phyloP scores from a whole-genome alignment of 2,797 vertebrate genomes.

The Passerculus sandwichensis region DNA sequence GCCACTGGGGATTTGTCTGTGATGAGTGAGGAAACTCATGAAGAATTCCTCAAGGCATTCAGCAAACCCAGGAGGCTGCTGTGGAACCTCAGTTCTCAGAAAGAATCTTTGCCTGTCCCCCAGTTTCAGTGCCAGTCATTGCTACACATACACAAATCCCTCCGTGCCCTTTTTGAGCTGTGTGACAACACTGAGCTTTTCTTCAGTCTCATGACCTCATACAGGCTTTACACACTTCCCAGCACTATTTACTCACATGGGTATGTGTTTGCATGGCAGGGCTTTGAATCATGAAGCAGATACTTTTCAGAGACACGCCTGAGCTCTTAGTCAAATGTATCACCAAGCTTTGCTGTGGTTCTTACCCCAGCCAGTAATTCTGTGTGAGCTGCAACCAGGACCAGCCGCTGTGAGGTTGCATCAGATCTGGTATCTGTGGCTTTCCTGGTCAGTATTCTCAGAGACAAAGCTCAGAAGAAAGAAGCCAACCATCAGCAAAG shows the following conservation, averaged over 20 bases:
- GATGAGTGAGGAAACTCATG: not conserved
- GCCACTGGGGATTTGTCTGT: not conserved
- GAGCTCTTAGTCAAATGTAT: not conserved
- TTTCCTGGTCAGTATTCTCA: not conserved
- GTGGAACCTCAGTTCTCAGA: fast-evolving
- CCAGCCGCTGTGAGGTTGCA: not conserved
- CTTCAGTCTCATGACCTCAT: not conserved
- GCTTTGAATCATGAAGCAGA: not conserved
- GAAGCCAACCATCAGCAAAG: not conserved
- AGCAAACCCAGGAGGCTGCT: not conserved
- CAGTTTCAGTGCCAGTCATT: not conserved
- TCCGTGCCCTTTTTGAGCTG: not conserved
- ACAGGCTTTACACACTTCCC: not conserved
- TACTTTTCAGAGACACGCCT: not conserved
- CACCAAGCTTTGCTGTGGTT: not conserved
- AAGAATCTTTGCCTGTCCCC: not conserved
- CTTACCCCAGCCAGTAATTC: not conserved
- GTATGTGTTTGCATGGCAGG: not conserved
- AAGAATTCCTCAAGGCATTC: not conserved
- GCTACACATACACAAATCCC: not conserved
- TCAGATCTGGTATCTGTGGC: not conserved
- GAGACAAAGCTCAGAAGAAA: not conserved
- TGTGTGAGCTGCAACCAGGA: not conserved
- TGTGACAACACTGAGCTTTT: not conserved
- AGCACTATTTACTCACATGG: not conserved